phyloP scores from a whole-genome alignment of 2,888 invertebrate species.

The Therioaphis trifolii region DNA sequence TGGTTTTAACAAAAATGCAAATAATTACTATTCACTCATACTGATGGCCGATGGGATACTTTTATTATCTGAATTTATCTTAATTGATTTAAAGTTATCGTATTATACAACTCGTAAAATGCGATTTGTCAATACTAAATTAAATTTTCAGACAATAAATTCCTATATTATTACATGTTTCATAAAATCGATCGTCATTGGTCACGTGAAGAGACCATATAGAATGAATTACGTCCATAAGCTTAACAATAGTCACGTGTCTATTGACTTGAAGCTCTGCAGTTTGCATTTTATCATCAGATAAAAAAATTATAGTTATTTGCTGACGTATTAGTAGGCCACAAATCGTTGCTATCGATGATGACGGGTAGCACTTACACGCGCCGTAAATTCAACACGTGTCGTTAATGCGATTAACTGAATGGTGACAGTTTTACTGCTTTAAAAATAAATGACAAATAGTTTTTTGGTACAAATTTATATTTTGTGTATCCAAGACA shows the following conservation, averaged over 20 bases:
- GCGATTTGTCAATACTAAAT: background rate
- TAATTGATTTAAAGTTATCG: no score
- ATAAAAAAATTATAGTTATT: conserved; percentile 28
- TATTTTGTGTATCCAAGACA: no score
- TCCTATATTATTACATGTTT: background rate
- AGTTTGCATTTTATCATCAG: background rate
- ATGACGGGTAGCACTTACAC: conserved; percentile 26
- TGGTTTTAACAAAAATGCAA: no score
- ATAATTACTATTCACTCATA: background rate
- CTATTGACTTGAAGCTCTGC: background rate
- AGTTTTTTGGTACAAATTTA: background rate
- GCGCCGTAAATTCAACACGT: background rate
- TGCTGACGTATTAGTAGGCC: conserved; percentile 31
- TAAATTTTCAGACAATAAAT: background rate
- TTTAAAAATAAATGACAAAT: background rate
- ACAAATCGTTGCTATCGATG: conserved; percentile 22
- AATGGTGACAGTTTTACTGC: background rate
- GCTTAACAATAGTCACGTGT: conserved; percentile 37
- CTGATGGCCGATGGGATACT: background rate
- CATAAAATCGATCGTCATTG: background rate
- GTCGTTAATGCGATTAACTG: conserved; percentile 11
- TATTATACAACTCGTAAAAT: background rate
- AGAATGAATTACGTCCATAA: conserved; percentile 24
- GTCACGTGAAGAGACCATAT: background rate
- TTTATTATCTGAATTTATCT: background rate